A percentile compares a stretch with the other conserved stretches of the same genome.
phyloP scores from a whole-genome alignment of 1,140 invertebrate genomes.

The Teleogryllus occipitalis region DNA sequence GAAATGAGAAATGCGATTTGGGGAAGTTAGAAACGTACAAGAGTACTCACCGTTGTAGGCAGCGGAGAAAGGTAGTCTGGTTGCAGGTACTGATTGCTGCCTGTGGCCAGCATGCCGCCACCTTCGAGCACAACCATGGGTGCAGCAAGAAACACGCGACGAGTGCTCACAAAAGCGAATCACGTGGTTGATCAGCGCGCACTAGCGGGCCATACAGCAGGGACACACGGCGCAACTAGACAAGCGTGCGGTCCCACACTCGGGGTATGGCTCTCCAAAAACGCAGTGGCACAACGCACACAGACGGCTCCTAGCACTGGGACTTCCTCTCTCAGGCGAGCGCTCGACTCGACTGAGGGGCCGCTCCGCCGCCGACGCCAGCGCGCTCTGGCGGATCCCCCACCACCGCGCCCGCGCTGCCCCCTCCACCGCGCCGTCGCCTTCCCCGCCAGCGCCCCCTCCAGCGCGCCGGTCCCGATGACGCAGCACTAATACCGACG shows the following conservation, averaged over 20 bases:
- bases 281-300: background rate
- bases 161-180: background rate
- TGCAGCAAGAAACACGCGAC: slow-evolving; percentile 17
- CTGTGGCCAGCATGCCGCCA: slow-evolving; percentile 78
- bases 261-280: background rate
- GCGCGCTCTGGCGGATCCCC: background rate
- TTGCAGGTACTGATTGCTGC: slow-evolving; percentile 85
- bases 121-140: slow-evolving; percentile 84
- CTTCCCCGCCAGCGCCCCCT: background rate
- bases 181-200: background rate
- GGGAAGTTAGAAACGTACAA: background rate
- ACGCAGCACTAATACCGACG: slow-evolving; percentile 36
- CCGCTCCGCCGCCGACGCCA: background rate
- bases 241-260: background rate
- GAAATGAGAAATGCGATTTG: background rate
- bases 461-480: slow-evolving; percentile 22
- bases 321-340: background rate
- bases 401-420: no score
- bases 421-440: background rate
- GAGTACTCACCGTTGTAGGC: slow-evolving; percentile 76
- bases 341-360: background rate
- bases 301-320: background rate
- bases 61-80: slow-evolving; percentile 87
- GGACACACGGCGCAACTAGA: no score
- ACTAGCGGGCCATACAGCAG: background rate